These are phyloP conservation scores for Meloe dianella DNA, from an alignment of 2,888 invertebrate species.

Conservation along the genomic window DNA sequence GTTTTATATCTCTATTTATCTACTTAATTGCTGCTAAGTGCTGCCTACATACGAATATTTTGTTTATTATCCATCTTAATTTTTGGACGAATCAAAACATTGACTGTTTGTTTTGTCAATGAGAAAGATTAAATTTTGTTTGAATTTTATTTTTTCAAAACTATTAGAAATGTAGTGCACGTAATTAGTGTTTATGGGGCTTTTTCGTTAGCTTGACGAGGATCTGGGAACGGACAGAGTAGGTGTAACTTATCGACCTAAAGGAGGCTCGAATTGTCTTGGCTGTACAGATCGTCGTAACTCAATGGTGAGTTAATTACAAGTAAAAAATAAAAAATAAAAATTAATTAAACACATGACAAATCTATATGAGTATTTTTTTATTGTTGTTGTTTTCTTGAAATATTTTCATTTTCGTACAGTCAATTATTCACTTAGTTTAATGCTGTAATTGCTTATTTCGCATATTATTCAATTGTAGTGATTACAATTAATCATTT, in stretches of 20 bases:
- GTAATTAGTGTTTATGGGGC: conserved; percentile 55
- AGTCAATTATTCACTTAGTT: neutral
- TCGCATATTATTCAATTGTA: neutral
- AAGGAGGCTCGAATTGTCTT: conserved; percentile 69
- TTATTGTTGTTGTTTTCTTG: conserved; percentile 6
- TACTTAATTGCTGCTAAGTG: neutral
- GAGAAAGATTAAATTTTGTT: neutral
- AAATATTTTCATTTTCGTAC: conserved; percentile 4
- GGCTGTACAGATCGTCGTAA: conserved; percentile 76
- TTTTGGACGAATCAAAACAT: conserved; percentile 12
- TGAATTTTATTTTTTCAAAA: conserved; percentile 14
- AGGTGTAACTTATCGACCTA: conserved; percentile 74
- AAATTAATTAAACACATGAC: neutral
- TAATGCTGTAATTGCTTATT: neutral
- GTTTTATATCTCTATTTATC: neutral
- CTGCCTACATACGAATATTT: neutral
- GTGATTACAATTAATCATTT: neutral
- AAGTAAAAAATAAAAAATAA: neutral
- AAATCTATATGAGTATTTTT: neutral
- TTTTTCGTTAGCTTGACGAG: conserved; percentile 60
- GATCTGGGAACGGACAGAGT: conserved; percentile 62
- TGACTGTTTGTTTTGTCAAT: conserved; percentile 7
- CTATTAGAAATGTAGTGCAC: conserved; percentile 51
- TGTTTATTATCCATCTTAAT: no score
- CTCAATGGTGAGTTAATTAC: conserved; percentile 72